Conservation (phyloP, 1,140 invertebrate genomes). For the Drosophila obscura region DNA sequence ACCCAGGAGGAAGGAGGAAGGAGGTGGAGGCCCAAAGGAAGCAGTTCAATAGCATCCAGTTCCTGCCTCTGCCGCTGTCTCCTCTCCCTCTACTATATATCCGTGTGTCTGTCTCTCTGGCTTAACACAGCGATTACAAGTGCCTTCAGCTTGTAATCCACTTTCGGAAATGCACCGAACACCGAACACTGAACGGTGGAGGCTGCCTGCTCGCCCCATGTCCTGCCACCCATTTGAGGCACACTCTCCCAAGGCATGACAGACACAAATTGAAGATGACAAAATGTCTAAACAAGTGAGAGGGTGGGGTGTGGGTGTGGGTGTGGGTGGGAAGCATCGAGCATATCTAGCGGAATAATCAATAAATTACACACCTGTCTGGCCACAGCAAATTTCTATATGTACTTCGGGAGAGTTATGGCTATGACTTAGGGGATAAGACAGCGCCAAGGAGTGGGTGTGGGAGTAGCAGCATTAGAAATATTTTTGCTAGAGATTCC, state of each 20-base stretch:
- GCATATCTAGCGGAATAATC: constrained; percentile 79
- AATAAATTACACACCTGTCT: constrained; percentile 83
- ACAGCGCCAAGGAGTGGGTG: not conserved
- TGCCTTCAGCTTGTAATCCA: constrained; percentile 81
- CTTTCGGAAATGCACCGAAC: constrained; percentile 76
- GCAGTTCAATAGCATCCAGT: constrained; percentile 65
- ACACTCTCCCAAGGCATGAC: constrained; percentile 58
- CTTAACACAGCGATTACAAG: constrained; percentile 82
- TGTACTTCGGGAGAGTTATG: constrained; percentile 62
- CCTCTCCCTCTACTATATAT: not conserved
- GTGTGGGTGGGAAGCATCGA: constrained; percentile 36
- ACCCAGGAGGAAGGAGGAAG: not conserved
- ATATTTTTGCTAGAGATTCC: constrained; percentile 78
- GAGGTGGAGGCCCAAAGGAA: constrained; percentile 11
- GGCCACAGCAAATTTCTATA: constrained; percentile 68
- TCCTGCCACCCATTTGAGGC: constrained; percentile 1
- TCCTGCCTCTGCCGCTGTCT: constrained; percentile 2
- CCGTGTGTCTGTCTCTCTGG: constrained; percentile 26
- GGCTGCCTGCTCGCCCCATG: no score
- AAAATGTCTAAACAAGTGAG: constrained; percentile 80
- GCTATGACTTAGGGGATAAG: constrained; percentile 40
- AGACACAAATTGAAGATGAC: constrained; percentile 83
- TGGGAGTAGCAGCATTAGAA: constrained; percentile 44
- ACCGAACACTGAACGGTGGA: constrained; percentile 4
- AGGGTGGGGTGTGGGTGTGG: constrained; percentile 22